These are phyloP conservation scores for Lophura nycthemera DNA, from an alignment of 2,113 vertebrate species.

Conservation along the genomic window DNA sequence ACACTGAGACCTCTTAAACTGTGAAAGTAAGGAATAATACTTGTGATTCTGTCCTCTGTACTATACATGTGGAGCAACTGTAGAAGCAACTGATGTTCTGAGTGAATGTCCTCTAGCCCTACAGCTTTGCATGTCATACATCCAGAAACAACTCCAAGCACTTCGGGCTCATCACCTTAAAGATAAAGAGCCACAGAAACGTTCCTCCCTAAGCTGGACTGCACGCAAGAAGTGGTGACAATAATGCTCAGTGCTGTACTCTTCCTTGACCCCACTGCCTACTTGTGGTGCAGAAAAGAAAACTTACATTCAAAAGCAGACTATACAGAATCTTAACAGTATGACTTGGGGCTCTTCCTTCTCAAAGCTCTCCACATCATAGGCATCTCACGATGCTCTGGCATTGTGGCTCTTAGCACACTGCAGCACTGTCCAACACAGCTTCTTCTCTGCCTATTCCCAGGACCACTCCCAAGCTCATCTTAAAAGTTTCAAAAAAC, in stretches of 20 bases:
- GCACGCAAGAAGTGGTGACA: background rate
- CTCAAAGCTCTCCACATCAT: background rate
- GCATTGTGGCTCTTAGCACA: background rate
- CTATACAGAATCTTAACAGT: background rate
- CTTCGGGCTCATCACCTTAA: background rate
- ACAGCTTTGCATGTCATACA: background rate
- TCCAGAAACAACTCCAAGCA: background rate
- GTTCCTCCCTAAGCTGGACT: background rate
- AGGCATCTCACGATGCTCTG: fast-evolving
- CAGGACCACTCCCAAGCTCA: background rate
- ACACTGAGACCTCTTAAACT: background rate
- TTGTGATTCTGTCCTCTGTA: background rate
- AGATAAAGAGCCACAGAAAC: background rate
- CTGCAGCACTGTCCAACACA: background rate
- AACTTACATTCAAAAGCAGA: background rate
- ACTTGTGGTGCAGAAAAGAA: background rate
- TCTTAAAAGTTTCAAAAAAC: background rate
- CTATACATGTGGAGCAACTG: background rate
- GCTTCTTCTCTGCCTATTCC: background rate
- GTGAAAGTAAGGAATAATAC: background rate
- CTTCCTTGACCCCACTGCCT: background rate
- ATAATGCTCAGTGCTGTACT: background rate
- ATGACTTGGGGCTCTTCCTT: background rate
- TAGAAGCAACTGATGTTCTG: background rate
- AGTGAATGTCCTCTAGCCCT: background rate